Evolutionary conservation across 2,797 vertebrate species (phyloP).

Genomic region (Calcarius lapponicus): DNA sequence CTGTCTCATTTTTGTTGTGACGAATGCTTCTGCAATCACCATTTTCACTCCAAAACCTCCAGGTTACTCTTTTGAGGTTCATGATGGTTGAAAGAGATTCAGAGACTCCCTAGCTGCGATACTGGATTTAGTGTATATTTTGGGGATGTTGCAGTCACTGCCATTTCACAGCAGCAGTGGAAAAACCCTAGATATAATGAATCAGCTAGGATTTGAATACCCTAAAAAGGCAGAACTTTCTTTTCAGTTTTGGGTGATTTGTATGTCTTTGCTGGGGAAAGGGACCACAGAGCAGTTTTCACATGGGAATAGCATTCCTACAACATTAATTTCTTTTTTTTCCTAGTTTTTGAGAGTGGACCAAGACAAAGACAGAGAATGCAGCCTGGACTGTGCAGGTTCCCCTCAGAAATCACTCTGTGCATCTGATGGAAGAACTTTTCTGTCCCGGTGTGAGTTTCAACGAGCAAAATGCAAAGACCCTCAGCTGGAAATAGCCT

Average conservation of each 20-base stretch:
- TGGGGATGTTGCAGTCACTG: not conserved
- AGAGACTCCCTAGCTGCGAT: not conserved
- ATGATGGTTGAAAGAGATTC: not conserved
- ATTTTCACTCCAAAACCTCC: not conserved
- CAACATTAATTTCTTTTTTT: not conserved
- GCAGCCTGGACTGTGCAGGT: conserved; percentile 88
- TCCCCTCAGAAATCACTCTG: conserved; percentile 89
- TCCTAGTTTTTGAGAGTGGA: conserved; percentile 92
- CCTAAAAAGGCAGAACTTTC: not conserved
- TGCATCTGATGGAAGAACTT: conserved; percentile 94
- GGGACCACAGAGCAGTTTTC: not conserved
- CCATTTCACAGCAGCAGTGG: not conserved
- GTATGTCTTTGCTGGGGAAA: not conserved
- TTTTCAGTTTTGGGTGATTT: not conserved
- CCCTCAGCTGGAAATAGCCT: conserved; percentile 90
- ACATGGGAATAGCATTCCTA: not conserved
- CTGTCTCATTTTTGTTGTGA: not conserved
- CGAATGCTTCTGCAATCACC: not conserved
- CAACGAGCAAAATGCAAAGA: conserved; percentile 96
- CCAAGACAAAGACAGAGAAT: conserved; percentile 92
- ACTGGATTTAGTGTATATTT: not conserved
- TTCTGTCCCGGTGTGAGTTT: conserved; percentile 94
- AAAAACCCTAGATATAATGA: not conserved
- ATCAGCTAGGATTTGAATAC: not conserved
- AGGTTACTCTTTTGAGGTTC: not conserved